phyloP scores from a whole-genome alignment of 2,888 invertebrate species.

The Cyclophora albipunctata region DNA sequence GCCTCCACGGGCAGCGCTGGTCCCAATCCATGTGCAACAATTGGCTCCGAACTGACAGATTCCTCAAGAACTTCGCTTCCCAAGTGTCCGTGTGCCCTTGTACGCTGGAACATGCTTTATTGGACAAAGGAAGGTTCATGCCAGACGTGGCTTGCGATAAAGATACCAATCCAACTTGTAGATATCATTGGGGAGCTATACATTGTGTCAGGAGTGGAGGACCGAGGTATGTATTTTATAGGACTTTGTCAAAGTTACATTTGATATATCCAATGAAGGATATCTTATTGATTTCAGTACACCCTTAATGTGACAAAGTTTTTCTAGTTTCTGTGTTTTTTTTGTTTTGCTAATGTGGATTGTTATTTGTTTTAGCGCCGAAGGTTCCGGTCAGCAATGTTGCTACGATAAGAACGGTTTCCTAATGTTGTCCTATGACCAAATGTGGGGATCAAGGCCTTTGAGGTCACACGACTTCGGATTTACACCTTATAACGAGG shows the following conservation, averaged over 20 bases:
- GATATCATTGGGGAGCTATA: constrained; percentile 90
- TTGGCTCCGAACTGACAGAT: constrained; percentile 91
- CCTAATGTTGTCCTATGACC: constrained; percentile 95
- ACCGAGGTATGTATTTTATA: constrained; percentile 80
- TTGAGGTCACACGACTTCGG: constrained; percentile 92
- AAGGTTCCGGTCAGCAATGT: constrained; percentile 97
- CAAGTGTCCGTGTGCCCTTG: constrained; percentile 93
- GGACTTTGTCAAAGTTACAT: neutral
- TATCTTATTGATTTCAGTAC: neutral
- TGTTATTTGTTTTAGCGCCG: constrained; percentile 72
- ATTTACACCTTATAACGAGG: constrained; percentile 94
- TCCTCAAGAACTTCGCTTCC: constrained; percentile 88
- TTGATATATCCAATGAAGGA: neutral
- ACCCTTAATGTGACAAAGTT: too few relatives aligned
- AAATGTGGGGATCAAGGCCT: constrained; percentile 94
- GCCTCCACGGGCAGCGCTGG: constrained; percentile 87
- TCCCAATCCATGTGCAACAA: constrained; percentile 88
- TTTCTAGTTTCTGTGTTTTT: too few relatives aligned
- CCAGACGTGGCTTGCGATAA: constrained; percentile 94
- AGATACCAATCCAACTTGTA: constrained; percentile 91
- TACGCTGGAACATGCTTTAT: constrained; percentile 89
- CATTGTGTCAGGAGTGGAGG: constrained; percentile 95
- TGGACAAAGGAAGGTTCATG: constrained; percentile 94
- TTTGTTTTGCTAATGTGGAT: too few relatives aligned
- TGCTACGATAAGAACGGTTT: constrained; percentile 95